Conservation (phyloP, 2,113 vertebrate species). For the Sphaerodactylus townsendi region DNA sequence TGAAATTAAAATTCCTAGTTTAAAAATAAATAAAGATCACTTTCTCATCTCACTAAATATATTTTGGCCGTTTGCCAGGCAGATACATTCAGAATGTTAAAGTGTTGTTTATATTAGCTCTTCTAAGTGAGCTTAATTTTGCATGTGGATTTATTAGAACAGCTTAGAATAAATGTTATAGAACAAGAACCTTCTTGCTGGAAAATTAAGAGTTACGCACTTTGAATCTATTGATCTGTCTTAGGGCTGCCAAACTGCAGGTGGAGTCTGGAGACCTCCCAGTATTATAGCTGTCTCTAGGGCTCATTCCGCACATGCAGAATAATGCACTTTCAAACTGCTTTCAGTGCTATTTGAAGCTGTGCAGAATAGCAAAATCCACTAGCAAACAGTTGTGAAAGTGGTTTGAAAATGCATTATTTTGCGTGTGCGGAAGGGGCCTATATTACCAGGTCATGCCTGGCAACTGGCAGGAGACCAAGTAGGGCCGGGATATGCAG, state of each 20-base stretch:
- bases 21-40: slow-evolving; percentile 27
- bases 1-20: slow-evolving; percentile 27
- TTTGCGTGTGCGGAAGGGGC: no score
- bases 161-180: not conserved
- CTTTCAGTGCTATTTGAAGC: no score
- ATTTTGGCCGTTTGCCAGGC: not conserved
- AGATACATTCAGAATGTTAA: not conserved
- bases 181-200: not conserved
- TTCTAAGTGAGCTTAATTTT: not conserved
- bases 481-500: no score
- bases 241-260: not conserved
- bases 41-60: not conserved
- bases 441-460: no score
- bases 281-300: no score
- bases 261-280: no score
- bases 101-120: slow-evolving; percentile 6
- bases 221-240: not conserved
- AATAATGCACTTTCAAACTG: no score
- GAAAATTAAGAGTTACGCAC: not conserved
- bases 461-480: no score
- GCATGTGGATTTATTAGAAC: not conserved
- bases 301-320: no score
- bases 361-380: no score
- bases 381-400: no score
- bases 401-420: no score